Evolutionary conservation across 2,888 invertebrate species (phyloP).

Genomic region (Criorhina ranunculi): DNA sequence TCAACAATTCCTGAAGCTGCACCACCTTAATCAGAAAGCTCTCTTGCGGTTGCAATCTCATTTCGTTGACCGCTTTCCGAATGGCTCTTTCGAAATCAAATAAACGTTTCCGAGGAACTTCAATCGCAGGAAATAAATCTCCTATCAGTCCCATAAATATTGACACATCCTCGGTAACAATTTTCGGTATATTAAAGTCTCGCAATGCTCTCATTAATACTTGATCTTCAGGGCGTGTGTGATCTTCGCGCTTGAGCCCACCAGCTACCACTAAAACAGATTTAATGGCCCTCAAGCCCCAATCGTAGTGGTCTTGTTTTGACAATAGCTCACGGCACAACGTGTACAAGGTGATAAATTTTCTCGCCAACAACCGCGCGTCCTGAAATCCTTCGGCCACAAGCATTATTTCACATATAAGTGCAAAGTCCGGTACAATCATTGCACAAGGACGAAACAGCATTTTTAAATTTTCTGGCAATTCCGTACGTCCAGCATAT

Average conservation of each 20-base stretch:
- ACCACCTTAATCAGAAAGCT: conserved; percentile 95
- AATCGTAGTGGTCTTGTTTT: conserved; percentile 98
- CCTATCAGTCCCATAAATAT: conserved; percentile 98
- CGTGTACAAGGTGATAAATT: conserved; percentile 97
- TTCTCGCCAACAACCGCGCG: conserved; percentile 94
- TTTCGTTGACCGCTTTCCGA: conserved; percentile 91
- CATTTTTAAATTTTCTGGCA: conserved; percentile 90
- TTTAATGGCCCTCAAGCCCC: conserved; percentile 98
- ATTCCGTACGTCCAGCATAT: conserved; percentile 95
- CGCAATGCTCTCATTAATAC: conserved; percentile 97
- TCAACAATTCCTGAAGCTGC: conserved; percentile 96
- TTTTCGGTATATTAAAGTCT: conserved; percentile 98
- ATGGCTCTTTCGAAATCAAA: conserved; percentile 93
- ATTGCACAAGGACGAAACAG: conserved; percentile 94
- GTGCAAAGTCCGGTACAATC: conserved; percentile 98
- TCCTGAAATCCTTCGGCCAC: conserved; percentile 98
- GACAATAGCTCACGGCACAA: conserved; percentile 95
- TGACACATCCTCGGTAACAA: conserved; percentile 95
- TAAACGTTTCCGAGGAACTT: conserved; percentile 95
- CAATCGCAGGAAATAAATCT: conserved; percentile 96
- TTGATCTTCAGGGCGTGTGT: conserved; percentile 94
- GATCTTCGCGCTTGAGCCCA: conserved; percentile 93
- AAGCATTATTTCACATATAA: conserved; percentile 99
- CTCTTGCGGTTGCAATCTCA: conserved; percentile 96
- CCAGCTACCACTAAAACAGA: conserved; percentile 98